Conservation (phyloP, 2,888 invertebrate species). For the Marasmarcha lunaedactyla region DNA sequence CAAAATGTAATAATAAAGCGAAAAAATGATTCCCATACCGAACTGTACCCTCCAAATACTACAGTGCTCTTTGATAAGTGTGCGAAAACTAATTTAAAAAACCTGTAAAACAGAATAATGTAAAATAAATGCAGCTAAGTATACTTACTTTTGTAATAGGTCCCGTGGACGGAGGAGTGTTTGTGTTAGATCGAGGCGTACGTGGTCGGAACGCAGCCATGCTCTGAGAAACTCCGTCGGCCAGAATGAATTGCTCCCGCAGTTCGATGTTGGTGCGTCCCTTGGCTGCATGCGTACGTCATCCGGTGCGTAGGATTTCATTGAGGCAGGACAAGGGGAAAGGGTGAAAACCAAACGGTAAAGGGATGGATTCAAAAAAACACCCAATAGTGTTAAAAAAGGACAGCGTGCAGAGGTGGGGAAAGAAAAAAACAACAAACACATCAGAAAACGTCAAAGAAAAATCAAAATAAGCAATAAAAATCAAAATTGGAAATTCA, state of each 20-base stretch:
- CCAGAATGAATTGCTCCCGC: slow-evolving; percentile 98
- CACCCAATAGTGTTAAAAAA: slow-evolving; percentile 49
- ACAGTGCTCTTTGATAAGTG: slow-evolving; percentile 60
- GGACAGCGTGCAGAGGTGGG: slow-evolving; percentile 63
- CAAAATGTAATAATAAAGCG: slow-evolving; percentile 50
- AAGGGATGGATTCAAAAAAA: slow-evolving; percentile 44
- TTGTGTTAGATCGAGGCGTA: slow-evolving; percentile 84
- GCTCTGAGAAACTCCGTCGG: slow-evolving; percentile 97
- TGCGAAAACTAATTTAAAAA: slow-evolving; percentile 43
- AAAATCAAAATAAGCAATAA: slow-evolving; percentile 54
- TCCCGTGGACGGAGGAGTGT: slow-evolving; percentile 79
- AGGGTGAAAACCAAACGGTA: slow-evolving; percentile 57
- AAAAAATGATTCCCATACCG: slow-evolving; percentile 59
- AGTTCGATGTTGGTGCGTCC: slow-evolving; percentile 99
- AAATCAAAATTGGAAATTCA: slow-evolving; percentile 33
- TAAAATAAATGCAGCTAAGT: slow-evolving; percentile 16
- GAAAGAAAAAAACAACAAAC: slow-evolving; percentile 34
- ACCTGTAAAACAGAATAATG: slow-evolving; percentile 44
- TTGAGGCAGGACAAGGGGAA: slow-evolving; percentile 33
- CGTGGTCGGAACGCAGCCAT: slow-evolving; percentile 99
- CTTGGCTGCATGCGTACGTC: slow-evolving; percentile 87
- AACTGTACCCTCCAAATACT: slow-evolving; percentile 62
- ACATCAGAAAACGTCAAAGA: slow-evolving; percentile 45
- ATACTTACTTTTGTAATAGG: slow-evolving; percentile 94
- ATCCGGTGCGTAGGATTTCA: slow-evolving; percentile 57